These are phyloP conservation scores for Bemisia tabaci DNA, from an alignment of 1,140 invertebrate genomes.

Conservation along the genomic window DNA sequence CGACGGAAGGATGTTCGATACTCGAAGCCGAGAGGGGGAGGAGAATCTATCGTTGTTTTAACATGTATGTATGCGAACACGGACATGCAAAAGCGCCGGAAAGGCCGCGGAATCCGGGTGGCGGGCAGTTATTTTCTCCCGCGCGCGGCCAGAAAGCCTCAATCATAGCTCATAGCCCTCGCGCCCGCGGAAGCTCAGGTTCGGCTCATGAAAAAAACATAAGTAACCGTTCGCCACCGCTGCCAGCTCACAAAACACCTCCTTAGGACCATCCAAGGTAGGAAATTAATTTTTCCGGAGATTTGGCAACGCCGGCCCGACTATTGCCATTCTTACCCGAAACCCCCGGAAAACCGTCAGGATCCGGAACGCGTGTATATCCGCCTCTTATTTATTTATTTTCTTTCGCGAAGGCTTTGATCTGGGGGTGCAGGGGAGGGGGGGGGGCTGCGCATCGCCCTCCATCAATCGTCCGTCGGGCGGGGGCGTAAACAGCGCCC, in stretches of 20 bases:
- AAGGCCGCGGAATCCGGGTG: neutral
- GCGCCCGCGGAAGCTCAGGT: neutral
- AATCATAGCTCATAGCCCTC: neutral
- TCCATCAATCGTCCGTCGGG: neutral
- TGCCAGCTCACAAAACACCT: too few relatives aligned
- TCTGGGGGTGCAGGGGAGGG: neutral
- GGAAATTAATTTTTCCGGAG: too few relatives aligned
- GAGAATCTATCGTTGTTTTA: neutral
- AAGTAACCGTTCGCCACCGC: neutral
- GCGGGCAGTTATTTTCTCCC: neutral
- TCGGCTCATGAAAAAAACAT: neutral
- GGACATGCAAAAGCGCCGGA: neutral
- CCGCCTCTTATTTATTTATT: constrained; percentile 1
- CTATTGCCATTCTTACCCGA: too few relatives aligned
- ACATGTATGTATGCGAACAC: neutral
- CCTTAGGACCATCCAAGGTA: too few relatives aligned
- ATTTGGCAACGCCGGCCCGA: too few relatives aligned
- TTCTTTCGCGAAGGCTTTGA: neutral
- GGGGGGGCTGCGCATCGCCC: neutral
- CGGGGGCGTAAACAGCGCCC: too few relatives aligned
- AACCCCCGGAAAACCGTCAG: too few relatives aligned
- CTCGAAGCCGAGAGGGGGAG: too few relatives aligned
- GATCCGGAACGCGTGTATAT: too few relatives aligned
- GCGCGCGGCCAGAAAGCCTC: neutral
- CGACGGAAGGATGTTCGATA: too few relatives aligned